Conservation (phyloP, 2,888 invertebrate species). For the Hirtodrosophila cameraria region DNA sequence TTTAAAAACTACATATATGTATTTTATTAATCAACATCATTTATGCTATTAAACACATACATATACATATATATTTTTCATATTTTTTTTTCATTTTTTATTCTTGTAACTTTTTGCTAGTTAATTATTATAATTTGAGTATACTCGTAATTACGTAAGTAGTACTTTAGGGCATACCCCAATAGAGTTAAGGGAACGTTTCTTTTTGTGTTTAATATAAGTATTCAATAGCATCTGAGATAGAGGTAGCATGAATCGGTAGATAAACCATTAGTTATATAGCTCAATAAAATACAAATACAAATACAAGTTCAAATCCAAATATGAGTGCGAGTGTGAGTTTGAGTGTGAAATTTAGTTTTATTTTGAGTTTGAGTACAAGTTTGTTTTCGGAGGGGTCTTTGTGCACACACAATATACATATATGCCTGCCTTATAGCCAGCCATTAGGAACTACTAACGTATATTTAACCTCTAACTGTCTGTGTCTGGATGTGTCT, state of each 20-base stretch:
- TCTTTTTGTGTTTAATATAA: conserved; percentile 38
- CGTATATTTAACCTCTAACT: conserved; percentile 44
- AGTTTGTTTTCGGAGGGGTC: conserved; percentile 37
- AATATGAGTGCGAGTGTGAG: conserved; percentile 9
- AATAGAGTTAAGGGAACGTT: conserved; percentile 39
- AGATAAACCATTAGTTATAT: conserved; percentile 47
- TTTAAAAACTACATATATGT: conserved; percentile 51
- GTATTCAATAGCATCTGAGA: conserved; percentile 51
- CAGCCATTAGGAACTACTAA: conserved; percentile 71
- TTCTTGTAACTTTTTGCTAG: conserved; percentile 39
- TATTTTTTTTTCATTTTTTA: conserved; percentile 27
- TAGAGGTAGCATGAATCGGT: conserved; percentile 70
- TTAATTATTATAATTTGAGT: conserved; percentile 58
- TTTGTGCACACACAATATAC: conserved; percentile 56
- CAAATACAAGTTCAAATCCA: conserved; percentile 17
- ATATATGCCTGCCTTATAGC: conserved; percentile 67
- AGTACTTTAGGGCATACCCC: conserved; percentile 21
- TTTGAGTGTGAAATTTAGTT: conserved; percentile 6
- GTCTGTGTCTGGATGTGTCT: conserved; percentile 20
- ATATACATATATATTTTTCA: conserved; percentile 43
- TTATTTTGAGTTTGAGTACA: conserved; percentile 23
- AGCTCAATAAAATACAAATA: conserved; percentile 33
- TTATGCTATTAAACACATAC: conserved; percentile 55
- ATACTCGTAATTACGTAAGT: conserved; percentile 42
- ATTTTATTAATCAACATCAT: conserved; percentile 53